A percentile compares a stretch with the other conserved stretches of the same genome.
phyloP scores from a whole-genome alignment of 37 sponge, comb jelly and placozoan species.

The Axinella damicornis region DNA sequence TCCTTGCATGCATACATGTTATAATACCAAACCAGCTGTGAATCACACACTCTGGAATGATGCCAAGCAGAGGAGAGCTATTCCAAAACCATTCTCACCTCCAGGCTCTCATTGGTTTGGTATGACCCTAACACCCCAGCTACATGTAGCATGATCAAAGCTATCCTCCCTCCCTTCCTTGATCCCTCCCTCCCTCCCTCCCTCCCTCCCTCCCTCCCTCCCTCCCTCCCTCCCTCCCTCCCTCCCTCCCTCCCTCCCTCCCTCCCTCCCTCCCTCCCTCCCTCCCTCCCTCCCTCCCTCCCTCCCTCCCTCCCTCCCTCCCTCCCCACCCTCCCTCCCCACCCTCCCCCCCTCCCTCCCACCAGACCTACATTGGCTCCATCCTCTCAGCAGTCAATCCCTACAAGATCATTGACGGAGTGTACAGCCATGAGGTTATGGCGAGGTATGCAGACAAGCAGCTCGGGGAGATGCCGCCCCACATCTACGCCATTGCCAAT shows the following conservation, averaged over 20 bases:
- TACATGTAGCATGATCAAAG: no score
- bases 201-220: no score
- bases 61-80: no score
- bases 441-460: conserved; percentile 81
- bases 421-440: conserved; percentile 84
- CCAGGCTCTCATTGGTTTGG: no score
- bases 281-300: conserved; percentile 4
- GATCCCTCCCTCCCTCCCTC: no score
- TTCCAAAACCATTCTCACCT: no score
- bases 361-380: conserved; percentile 95
- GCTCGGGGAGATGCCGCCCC: conserved; percentile 94
- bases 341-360: conserved; percentile 6
- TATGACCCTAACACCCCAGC: no score
- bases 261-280: neutral
- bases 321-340: neutral
- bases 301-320: neutral
- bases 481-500: conserved; percentile 98
- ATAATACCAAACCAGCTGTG: no score
- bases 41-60: no score
- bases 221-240: neutral
- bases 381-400: conserved; percentile 97
- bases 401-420: conserved; percentile 82
- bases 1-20: no score
- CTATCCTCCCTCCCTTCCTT: no score
- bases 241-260: neutral